phyloP scores from a whole-genome alignment of 2,888 invertebrate species.

The Ectemnius cavifrons region DNA sequence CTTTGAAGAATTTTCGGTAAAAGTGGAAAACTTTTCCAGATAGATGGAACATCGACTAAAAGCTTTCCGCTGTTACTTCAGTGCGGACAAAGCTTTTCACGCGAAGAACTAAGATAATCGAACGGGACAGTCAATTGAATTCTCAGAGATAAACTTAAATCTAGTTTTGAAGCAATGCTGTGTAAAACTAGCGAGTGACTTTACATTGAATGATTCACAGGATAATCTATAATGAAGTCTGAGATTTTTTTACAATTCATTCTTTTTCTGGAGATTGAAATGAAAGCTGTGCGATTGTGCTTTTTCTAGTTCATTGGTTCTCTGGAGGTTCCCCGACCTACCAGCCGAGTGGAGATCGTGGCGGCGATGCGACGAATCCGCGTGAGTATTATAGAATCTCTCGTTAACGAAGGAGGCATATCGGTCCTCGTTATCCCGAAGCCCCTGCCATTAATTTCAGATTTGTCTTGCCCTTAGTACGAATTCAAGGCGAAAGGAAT shows the following conservation, averaged over 20 bases:
- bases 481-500: conserved; percentile 99
- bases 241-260: conserved; percentile 4
- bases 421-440: conserved; percentile 13
- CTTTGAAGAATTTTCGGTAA: too few species aligned
- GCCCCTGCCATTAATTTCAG: conserved; percentile 26
- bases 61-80: too few species aligned
- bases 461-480: conserved; percentile 85
- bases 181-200: too few species aligned
- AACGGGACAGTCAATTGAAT: too few species aligned
- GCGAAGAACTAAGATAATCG: too few species aligned
- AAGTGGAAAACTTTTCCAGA: too few species aligned
- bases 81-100: too few species aligned
- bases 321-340: conserved; percentile 97
- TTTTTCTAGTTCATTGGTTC: conserved; percentile 95
- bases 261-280: not conserved
- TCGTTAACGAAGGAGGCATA: conserved; percentile 40
- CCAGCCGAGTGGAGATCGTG: conserved; percentile 98
- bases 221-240: too few species aligned
- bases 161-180: too few species aligned
- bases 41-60: too few species aligned
- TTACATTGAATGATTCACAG: too few species aligned
- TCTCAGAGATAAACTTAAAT: too few species aligned
- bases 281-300: conserved; percentile 8
- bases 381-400: conserved; percentile 82
- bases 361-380: conserved; percentile 99